Evolutionary conservation across 37 sponge, comb jelly and placozoan species (phyloP).

Genomic region (Geodia barretti): DNA sequence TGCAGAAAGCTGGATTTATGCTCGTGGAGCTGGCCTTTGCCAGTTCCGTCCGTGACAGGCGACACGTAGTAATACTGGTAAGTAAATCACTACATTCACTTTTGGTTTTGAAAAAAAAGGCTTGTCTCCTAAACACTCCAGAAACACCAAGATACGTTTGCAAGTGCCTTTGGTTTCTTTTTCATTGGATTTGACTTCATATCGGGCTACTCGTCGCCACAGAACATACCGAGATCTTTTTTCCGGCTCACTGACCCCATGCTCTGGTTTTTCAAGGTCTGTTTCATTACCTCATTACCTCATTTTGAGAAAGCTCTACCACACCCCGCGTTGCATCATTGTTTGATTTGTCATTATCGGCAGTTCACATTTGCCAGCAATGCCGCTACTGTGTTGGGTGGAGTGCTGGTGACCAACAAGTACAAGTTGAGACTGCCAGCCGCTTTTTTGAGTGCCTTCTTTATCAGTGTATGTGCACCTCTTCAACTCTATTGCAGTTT

Average conservation of each 20-base stretch:
- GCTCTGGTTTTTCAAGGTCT: constrained; percentile 82
- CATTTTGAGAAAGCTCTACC: not conserved
- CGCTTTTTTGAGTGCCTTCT: constrained; percentile 84
- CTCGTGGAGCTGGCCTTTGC: constrained; percentile 82
- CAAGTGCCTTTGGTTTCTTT: constrained; percentile 93
- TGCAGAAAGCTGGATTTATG: constrained; percentile 93
- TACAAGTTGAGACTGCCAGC: constrained; percentile 81
- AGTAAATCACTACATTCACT: constrained; percentile 4
- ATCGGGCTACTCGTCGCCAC: constrained; percentile 35
- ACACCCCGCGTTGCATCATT: not conserved
- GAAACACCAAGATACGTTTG: constrained; percentile 91
- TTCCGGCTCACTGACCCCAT: constrained; percentile 63
- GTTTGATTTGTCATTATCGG: not conserved
- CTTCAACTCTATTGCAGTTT: not conserved
- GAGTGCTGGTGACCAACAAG: constrained; percentile 68
- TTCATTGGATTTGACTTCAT: constrained; percentile 80
- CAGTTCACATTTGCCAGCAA: constrained; percentile 95
- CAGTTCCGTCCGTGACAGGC: constrained; percentile 56
- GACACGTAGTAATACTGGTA: constrained; percentile 75
- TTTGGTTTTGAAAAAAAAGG: not conserved
- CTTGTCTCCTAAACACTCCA: no score
- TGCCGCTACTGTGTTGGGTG: constrained; percentile 91
- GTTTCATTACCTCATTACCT: not conserved
- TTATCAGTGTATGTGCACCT: constrained; percentile 82
- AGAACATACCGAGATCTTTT: constrained; percentile 7